Evolutionary conservation across 2,888 invertebrate species (phyloP).

Genomic region (Isoperla grammatica): DNA sequence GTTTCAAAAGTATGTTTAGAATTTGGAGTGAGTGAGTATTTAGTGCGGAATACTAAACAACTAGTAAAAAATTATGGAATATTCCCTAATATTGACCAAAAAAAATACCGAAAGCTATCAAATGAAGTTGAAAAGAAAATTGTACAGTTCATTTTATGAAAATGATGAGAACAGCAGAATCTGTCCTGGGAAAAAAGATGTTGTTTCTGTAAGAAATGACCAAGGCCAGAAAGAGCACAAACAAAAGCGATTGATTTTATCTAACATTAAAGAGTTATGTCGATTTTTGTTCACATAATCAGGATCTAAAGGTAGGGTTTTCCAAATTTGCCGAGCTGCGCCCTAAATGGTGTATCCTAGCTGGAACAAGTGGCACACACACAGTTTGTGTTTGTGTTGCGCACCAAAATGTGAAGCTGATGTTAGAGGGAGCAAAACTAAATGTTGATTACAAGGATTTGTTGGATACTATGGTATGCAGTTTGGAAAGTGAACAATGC

Average conservation of each 20-base stretch:
- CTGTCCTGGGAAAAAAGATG: constrained; percentile 32
- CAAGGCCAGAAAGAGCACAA: background rate
- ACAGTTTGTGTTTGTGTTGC: constrained; percentile 32
- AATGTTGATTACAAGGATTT: constrained; percentile 4
- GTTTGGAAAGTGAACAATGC: constrained; percentile 15
- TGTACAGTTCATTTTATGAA: constrained; percentile 21
- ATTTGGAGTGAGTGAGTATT: background rate
- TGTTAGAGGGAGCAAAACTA: constrained; percentile 29
- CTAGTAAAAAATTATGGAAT: background rate
- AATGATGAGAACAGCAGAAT: constrained; percentile 24
- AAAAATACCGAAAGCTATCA: background rate
- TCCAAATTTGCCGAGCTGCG: constrained; percentile 30
- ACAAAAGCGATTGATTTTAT: constrained; percentile 9
- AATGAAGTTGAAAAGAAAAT: background rate
- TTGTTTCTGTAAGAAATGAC: constrained; percentile 18
- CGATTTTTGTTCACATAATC: constrained; percentile 23
- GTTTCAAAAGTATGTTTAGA: background rate
- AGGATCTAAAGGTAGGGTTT: constrained; percentile 27
- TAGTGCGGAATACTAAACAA: background rate
- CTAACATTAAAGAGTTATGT: constrained; percentile 23
- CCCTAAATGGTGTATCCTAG: constrained; percentile 31
- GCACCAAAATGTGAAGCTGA: constrained; percentile 33
- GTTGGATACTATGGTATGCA: constrained; percentile 11
- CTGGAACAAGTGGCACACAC: constrained; percentile 31
- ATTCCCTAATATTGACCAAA: background rate